These are phyloP conservation scores for Dermochelys coriacea DNA, from an alignment of 2,797 vertebrate species.

Conservation along the genomic window DNA sequence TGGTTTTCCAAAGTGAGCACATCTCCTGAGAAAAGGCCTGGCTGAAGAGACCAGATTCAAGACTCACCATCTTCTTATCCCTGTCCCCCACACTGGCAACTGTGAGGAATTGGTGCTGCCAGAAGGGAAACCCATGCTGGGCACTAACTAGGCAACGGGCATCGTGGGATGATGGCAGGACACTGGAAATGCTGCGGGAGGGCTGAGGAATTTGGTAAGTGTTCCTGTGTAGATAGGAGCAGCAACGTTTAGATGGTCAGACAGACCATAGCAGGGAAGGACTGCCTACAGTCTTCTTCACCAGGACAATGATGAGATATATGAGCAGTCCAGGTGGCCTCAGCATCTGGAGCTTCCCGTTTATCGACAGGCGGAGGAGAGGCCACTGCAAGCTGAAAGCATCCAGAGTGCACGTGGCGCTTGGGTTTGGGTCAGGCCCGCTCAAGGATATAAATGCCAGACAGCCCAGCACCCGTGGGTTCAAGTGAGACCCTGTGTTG, in stretches of 20 bases:
- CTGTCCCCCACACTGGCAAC: neutral
- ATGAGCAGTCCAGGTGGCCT: neutral
- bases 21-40: neutral
- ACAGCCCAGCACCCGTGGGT: neutral
- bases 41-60: neutral
- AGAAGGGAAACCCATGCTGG: neutral
- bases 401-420: neutral
- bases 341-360: neutral
- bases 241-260: neutral
- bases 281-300: neutral
- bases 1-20: neutral
- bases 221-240: neutral
- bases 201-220: neutral
- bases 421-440: neutral
- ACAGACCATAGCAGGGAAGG: neutral
- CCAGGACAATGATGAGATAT: neutral
- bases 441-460: neutral
- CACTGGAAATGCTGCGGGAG: neutral
- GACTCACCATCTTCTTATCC: neutral
- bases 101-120: neutral
- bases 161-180: neutral
- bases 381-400: neutral
- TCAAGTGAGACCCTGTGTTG: neutral
- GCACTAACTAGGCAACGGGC: neutral
- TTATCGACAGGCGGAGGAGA: neutral